Percentiles rank a stretch among this genome's conserved stretches.
phyloP scores from a whole-genome alignment of 30 jellyfish, hydroid and myxozoan species.

The Mastigias papua region DNA sequence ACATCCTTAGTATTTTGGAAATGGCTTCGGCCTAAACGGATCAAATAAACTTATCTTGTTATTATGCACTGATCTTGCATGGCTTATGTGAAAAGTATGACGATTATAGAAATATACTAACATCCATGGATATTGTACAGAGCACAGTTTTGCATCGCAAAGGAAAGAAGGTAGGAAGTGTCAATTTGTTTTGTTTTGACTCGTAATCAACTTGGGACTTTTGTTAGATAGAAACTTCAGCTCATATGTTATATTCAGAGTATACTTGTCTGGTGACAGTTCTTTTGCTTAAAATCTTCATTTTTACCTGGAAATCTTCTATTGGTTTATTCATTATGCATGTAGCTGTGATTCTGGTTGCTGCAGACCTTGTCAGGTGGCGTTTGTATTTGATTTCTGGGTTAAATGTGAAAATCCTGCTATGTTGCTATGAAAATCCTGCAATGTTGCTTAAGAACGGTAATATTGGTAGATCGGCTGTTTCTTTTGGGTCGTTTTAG shows the following conservation, averaged over 20 bases:
- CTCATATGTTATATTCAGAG: too few species aligned
- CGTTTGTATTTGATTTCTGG: too few species aligned
- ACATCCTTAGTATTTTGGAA: slow-evolving; percentile 50
- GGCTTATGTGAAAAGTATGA: slow-evolving; percentile 59
- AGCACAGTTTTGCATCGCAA: slow-evolving; percentile 83
- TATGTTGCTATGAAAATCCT: neutral
- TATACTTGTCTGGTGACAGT: too few species aligned
- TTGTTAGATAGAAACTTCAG: neutral
- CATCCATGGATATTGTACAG: slow-evolving; percentile 81
- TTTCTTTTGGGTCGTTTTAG: neutral
- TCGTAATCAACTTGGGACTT: neutral
- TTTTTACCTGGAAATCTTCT: neutral
- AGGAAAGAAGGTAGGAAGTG: slow-evolving; percentile 87
- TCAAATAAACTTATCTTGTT: slow-evolving; percentile 38
- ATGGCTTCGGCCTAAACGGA: slow-evolving; percentile 78
- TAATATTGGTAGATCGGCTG: neutral
- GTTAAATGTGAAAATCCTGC: too few species aligned
- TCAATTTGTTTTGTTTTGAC: neutral
- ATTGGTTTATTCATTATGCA: neutral
- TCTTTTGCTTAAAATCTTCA: neutral
- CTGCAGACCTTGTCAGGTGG: neutral
- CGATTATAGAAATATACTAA: slow-evolving; percentile 17
- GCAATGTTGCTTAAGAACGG: neutral
- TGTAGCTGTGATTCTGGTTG: neutral
- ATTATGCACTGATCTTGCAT: slow-evolving; percentile 48